phyloP scores from a whole-genome alignment of 2,888 invertebrate genomes.

The Subacronicta megacephala region DNA sequence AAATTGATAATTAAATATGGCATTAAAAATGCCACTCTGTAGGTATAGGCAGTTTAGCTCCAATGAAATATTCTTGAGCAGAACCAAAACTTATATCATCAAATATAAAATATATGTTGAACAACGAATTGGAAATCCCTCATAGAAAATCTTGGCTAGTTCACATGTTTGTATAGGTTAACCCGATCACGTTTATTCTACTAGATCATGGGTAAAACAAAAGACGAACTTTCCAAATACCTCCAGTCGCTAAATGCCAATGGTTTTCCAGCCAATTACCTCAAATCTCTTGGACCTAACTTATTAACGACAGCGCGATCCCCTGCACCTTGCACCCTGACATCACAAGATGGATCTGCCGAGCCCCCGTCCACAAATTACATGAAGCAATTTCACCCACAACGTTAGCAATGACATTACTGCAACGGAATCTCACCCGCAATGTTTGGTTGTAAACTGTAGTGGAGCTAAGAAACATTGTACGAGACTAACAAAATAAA shows the following conservation, averaged over 20 bases:
- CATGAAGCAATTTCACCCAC: constrained; percentile 84
- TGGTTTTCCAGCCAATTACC: constrained; percentile 63
- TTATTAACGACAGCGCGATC: constrained; percentile 61
- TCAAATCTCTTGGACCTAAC: constrained; percentile 56
- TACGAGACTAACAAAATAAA: background rate
- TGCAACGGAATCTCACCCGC: constrained; percentile 78
- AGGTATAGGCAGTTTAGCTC: too few relatives aligned
- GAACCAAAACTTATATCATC: too few relatives aligned
- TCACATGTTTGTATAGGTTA: too few relatives aligned
- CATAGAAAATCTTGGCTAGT: too few relatives aligned
- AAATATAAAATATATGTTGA: too few relatives aligned
- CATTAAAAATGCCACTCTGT: too few relatives aligned
- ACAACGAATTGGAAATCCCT: too few relatives aligned
- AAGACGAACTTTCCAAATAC: constrained; percentile 35
- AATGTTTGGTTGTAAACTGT: constrained; percentile 71
- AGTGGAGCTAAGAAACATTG: constrained; percentile 55
- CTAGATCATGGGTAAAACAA: constrained; percentile 18
- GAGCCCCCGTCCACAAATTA: constrained; percentile 78
- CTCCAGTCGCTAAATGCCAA: constrained; percentile 35
- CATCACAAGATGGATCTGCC: constrained; percentile 74
- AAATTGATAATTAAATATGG: too few relatives aligned
- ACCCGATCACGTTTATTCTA: background rate
- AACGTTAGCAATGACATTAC: constrained; percentile 84
- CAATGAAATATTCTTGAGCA: too few relatives aligned
- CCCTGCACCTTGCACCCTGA: constrained; percentile 64